Conservation (phyloP, 2,113 vertebrate genomes). For the Phocoena sinus region DNA sequence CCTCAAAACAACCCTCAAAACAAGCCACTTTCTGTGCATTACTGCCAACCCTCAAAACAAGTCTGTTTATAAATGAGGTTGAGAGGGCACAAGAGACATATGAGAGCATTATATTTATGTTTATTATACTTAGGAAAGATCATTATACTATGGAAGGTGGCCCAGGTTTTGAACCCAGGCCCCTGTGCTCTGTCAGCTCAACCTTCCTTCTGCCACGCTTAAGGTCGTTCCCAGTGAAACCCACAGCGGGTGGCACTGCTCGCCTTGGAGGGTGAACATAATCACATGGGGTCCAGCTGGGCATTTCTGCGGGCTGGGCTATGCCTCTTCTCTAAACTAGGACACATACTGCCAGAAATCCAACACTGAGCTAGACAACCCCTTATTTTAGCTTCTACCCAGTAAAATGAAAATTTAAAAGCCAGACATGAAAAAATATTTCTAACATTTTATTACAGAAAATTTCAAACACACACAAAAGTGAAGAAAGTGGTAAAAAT, state of each 20-base stretch:
- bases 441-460: conserved; percentile 27
- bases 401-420: conserved; percentile 32
- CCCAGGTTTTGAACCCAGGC: neutral
- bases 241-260: neutral
- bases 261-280: accelerated
- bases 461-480: conserved; percentile 26
- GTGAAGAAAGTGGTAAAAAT: neutral
- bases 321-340: neutral
- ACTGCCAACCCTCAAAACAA: neutral
- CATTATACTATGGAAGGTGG: neutral
- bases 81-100: neutral
- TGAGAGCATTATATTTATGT: neutral
- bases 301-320: neutral
- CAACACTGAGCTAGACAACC: neutral
- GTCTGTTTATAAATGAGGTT: neutral
- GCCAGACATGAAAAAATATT: neutral
- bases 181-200: neutral
- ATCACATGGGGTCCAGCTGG: neutral
- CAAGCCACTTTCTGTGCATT: neutral
- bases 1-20: neutral
- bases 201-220: neutral
- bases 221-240: neutral
- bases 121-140: neutral
- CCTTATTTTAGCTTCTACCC: neutral
- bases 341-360: neutral